These are phyloP conservation scores for Corythornis madagascariensis DNA, from an alignment of 2,113 vertebrate genomes.

Conservation along the genomic window DNA sequence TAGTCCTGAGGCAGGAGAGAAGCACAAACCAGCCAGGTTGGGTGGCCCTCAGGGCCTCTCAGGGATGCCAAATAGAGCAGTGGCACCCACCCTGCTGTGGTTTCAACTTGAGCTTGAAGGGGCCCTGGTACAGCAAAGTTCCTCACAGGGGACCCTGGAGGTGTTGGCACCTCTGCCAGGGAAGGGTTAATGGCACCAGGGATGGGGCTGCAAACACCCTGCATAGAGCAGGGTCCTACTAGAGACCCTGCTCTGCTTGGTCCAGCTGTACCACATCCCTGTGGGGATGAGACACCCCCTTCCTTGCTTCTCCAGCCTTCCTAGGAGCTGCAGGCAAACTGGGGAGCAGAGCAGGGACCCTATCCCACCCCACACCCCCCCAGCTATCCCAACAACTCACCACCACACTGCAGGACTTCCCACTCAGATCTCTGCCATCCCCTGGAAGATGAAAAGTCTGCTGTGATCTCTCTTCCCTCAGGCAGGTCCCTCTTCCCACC, in stretches of 20 bases:
- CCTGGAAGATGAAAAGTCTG: neutral
- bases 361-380: neutral
- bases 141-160: neutral
- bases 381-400: neutral
- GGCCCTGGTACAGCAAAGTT: neutral
- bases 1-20: neutral
- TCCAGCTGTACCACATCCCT: neutral
- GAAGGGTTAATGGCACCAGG: fast-evolving
- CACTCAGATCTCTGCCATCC: neutral
- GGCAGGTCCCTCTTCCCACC: neutral
- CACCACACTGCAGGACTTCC: neutral
- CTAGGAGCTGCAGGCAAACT: neutral
- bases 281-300: neutral
- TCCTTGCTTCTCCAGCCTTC: neutral
- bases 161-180: neutral
- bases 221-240: neutral
- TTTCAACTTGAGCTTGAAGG: neutral
- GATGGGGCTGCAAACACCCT: neutral
- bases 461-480: neutral
- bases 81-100: fast-evolving
- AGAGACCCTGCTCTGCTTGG: neutral
- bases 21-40: fast-evolving
- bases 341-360: neutral
- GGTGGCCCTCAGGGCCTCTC: neutral
- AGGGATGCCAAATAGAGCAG: fast-evolving